These are phyloP conservation scores for Catotricha subobsoleta DNA, from an alignment of 2,888 invertebrate species.

Conservation along the genomic window DNA sequence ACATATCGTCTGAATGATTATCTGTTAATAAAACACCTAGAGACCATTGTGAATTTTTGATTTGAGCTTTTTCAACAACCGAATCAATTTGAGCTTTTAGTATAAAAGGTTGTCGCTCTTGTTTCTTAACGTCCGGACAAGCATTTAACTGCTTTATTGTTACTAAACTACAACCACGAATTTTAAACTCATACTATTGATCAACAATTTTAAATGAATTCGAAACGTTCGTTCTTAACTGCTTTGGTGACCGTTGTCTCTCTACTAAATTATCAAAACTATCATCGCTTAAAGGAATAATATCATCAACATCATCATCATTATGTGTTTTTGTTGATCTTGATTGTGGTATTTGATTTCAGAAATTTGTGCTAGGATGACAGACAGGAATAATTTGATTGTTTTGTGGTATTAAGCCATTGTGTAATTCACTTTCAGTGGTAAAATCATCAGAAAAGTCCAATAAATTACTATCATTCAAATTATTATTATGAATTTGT, in stretches of 20 bases:
- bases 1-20: conserved; percentile 1
- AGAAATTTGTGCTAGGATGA: background rate
- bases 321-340: background rate
- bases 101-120: conserved; percentile 5
- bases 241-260: too few relatives aligned
- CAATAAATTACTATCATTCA: background rate
- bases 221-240: too few relatives aligned
- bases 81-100: conserved; percentile 6
- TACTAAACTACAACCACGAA: conserved; percentile 6
- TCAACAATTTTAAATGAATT: conserved; percentile 1
- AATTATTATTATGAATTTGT: background rate
- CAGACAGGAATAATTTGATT: background rate
- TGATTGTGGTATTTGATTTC: background rate
- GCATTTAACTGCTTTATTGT: conserved; percentile 9
- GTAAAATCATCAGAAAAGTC: background rate
- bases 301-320: too few relatives aligned
- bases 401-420: too few relatives aligned
- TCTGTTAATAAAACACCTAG: conserved; percentile 7
- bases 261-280: too few relatives aligned
- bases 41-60: conserved; percentile 4
- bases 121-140: background rate
- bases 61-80: conserved; percentile 5
- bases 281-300: too few relatives aligned
- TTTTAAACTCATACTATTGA: conserved; percentile 9
- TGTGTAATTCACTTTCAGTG: background rate